Conservation (phyloP, 2,888 invertebrate species). For the Drosophila helvetica region DNA sequence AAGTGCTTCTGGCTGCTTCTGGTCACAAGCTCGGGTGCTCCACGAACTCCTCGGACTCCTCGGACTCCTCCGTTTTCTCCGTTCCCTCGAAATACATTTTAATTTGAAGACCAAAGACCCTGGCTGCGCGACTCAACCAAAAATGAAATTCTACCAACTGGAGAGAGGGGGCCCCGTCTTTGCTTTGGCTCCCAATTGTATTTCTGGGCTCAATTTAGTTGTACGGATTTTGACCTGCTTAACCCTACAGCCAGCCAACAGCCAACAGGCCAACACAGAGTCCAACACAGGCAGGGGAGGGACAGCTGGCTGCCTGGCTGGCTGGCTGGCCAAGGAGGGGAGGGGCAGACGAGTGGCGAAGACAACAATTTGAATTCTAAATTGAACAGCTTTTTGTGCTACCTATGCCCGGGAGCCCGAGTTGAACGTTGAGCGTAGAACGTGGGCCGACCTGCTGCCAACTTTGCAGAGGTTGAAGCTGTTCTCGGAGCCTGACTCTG, state of each 20-base stretch:
- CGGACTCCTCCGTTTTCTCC: background rate
- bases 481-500: conserved; percentile 8
- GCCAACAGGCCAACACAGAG: conserved; percentile 1
- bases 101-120: conserved; percentile 59
- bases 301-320: background rate
- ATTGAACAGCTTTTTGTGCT: conserved; percentile 81
- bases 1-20: conserved; percentile 80
- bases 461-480: conserved; percentile 52
- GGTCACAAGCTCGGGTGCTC: conserved; percentile 55
- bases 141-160: conserved; percentile 58
- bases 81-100: conserved; percentile 70
- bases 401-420: conserved; percentile 75
- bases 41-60: conserved; percentile 9
- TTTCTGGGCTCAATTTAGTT: conserved; percentile 83
- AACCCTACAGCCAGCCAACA: conserved; percentile 72
- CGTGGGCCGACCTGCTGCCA: conserved; percentile 79
- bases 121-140: conserved; percentile 23
- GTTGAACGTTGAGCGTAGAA: conserved; percentile 42
- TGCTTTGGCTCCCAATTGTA: conserved; percentile 68
- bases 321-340: background rate
- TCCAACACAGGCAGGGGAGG: background rate
- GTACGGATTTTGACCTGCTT: conserved; percentile 83
- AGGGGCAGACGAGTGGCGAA: conserved; percentile 63
- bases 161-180: conserved; percentile 22
- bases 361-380: conserved; percentile 81